phyloP scores from a whole-genome alignment of 2,888 invertebrate species.

The Hydraecia micacea region DNA sequence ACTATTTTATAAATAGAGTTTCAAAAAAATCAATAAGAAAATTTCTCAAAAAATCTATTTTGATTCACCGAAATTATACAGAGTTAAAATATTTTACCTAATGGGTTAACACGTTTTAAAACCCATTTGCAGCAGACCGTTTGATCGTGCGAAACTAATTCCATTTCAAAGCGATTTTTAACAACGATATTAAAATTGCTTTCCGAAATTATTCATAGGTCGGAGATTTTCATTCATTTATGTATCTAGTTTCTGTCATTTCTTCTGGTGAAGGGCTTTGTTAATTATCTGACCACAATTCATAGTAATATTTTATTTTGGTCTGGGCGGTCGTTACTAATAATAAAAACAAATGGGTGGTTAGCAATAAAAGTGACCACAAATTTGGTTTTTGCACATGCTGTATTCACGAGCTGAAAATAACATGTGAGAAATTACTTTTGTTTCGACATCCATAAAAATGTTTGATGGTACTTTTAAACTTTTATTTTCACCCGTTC shows the following conservation, averaged over 20 bases:
- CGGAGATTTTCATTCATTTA: background rate
- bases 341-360: background rate
- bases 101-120: background rate
- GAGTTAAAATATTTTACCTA: background rate
- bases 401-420: background rate
- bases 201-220: background rate
- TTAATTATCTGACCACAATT: background rate
- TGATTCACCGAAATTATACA: background rate
- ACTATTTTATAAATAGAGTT: background rate
- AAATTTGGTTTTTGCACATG: background rate
- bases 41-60: background rate
- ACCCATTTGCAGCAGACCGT: background rate
- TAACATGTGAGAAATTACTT: background rate
- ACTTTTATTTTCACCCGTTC: background rate
- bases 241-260: background rate
- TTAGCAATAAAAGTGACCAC: background rate
- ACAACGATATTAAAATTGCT: background rate
- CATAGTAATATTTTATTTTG: background rate
- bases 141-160: background rate
- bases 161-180: too few species aligned
- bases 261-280: too few species aligned
- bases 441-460: background rate
- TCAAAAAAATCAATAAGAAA: background rate
- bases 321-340: background rate
- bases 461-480: background rate